A percentile compares a stretch with the other conserved stretches of the same genome.
phyloP scores from a whole-genome alignment of 2,888 invertebrate species.

The Thelaira solivaga region DNA sequence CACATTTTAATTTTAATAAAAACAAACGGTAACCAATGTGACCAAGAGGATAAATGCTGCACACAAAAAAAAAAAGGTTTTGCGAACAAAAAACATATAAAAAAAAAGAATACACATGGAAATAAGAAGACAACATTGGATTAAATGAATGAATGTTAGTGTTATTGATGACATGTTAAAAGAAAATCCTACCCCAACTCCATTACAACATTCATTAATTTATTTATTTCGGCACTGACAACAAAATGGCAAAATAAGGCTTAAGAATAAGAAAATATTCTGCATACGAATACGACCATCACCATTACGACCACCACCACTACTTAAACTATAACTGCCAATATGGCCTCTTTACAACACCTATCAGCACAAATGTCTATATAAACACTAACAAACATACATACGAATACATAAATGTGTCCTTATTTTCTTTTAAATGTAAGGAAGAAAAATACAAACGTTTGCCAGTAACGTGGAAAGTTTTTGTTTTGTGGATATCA shows the following conservation, averaged over 20 bases:
- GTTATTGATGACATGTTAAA: slow-evolving; percentile 71
- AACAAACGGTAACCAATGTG: slow-evolving; percentile 53
- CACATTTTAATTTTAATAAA: slow-evolving; percentile 61
- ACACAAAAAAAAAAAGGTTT: slow-evolving; percentile 15
- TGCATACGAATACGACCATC: slow-evolving; percentile 39
- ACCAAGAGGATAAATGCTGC: slow-evolving; percentile 46
- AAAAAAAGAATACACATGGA: slow-evolving; percentile 11
- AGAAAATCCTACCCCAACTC: slow-evolving; percentile 54
- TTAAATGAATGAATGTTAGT: slow-evolving; percentile 63
- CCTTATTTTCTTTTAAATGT: slow-evolving; percentile 27
- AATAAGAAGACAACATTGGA: slow-evolving; percentile 49
- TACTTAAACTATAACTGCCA: too few relatives aligned
- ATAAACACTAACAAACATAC: neutral
- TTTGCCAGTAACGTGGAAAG: neutral
- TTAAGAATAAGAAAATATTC: slow-evolving; percentile 53
- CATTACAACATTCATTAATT: slow-evolving; percentile 21
- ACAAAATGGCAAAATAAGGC: slow-evolving; percentile 52
- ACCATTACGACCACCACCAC: too few relatives aligned
- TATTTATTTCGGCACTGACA: slow-evolving; percentile 44
- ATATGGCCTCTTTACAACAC: too few relatives aligned
- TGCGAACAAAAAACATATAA: neutral
- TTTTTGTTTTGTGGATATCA: too few relatives aligned
- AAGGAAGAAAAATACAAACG: neutral
- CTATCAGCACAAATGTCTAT: neutral
- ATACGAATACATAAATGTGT: slow-evolving; percentile 11